phyloP scores from a whole-genome alignment of 2,113 vertebrate species.

The Xiphophorus couchianus region DNA sequence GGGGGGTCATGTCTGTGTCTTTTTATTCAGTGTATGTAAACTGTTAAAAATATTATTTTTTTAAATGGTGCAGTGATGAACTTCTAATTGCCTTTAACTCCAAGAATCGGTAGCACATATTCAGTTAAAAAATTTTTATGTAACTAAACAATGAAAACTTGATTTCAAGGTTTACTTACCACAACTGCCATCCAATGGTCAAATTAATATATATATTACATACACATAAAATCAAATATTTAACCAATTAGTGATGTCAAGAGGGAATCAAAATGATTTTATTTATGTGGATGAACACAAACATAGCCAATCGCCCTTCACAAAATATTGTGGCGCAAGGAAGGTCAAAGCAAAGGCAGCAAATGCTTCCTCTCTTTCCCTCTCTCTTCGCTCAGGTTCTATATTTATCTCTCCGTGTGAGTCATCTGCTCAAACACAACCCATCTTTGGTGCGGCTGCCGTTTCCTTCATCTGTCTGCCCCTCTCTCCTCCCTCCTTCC shows the following conservation, averaged over 20 bases:
- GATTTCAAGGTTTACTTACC: conserved; percentile 3
- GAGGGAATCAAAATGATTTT: neutral
- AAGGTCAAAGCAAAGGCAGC: neutral
- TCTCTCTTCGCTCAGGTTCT: no score
- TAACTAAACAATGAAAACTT: neutral
- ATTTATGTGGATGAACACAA: neutral
- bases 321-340: neutral
- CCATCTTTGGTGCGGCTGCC: conserved; percentile 61
- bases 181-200: conserved; percentile 42
- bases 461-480: conserved; percentile 52
- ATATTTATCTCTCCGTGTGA: conserved; percentile 27
- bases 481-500: conserved; percentile 58
- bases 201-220: conserved; percentile 20
- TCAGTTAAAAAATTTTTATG: no score
- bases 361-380: no score
- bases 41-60: no score
- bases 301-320: neutral
- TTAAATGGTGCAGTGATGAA: neutral
- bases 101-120: neutral
- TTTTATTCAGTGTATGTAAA: no score
- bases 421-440: conserved; percentile 13
- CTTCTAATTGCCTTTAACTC: neutral
- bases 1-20: no score
- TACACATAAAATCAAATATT: neutral
- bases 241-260: neutral